phyloP scores from a whole-genome alignment of 1,140 invertebrate genomes.

The Rhagoletis pomonella region DNA sequence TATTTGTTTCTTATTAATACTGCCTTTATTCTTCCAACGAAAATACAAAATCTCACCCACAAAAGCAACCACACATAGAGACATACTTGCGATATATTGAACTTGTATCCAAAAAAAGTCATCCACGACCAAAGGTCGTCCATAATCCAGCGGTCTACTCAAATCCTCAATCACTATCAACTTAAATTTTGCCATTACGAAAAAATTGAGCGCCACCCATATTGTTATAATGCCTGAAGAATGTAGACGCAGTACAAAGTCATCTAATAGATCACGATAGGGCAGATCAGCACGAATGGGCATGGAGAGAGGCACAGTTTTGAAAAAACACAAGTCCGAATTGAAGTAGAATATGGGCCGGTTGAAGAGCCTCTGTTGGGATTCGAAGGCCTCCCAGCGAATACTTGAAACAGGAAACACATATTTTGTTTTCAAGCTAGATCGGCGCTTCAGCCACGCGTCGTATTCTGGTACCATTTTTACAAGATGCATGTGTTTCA shows the following conservation, averaged over 20 bases:
- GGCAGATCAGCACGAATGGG: neutral
- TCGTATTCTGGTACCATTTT: neutral
- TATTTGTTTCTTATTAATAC: neutral
- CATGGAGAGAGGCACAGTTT: neutral
- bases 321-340: constrained; percentile 14
- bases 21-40: neutral
- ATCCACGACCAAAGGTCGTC: neutral
- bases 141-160: neutral
- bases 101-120: constrained; percentile 32
- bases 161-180: neutral
- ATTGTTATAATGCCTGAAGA: neutral
- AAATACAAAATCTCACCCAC: neutral
- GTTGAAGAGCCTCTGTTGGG: constrained; percentile 4
- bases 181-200: neutral
- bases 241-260: constrained; percentile 11
- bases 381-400: constrained; percentile 3
- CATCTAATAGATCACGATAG: constrained; percentile 1
- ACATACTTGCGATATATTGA: neutral
- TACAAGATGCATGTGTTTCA: neutral
- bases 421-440: neutral
- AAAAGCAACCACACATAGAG: neutral
- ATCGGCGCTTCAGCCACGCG: neutral
- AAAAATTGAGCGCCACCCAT: neutral
- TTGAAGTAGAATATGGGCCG: constrained; percentile 1
- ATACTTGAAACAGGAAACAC: constrained; percentile 1